Percentiles rank a stretch among this genome's conserved stretches.
Evolutionary conservation across 53 echinoderm and acorn worm genomes (phyloP).

Genomic region (Echinometra lucunter): DNA sequence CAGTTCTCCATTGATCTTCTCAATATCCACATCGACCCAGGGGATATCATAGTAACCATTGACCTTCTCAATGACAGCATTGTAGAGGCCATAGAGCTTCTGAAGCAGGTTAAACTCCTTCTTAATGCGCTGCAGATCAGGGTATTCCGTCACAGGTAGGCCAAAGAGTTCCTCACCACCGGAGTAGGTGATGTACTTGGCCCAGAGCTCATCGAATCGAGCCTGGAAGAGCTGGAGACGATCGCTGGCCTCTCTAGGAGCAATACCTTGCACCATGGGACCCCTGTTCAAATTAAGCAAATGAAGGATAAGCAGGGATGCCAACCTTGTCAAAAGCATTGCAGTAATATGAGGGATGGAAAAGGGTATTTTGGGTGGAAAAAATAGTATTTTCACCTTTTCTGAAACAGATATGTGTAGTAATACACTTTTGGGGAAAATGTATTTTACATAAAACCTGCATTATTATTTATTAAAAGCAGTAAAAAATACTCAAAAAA

Average conservation of each 20-base stretch:
- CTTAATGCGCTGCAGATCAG: slow-evolving; percentile 98
- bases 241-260: slow-evolving; percentile 94
- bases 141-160: slow-evolving; percentile 95
- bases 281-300: slow-evolving; percentile 72
- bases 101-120: slow-evolving; percentile 91
- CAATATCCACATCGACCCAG: slow-evolving; percentile 98
- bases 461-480: too few species aligned
- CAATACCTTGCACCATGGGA: slow-evolving; percentile 96
- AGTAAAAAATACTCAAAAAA: too few species aligned
- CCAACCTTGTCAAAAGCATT: too few species aligned
- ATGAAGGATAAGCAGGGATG: background rate
- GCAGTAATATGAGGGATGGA: too few species aligned
- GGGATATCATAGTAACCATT: slow-evolving; percentile 99
- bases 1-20: slow-evolving; percentile 96
- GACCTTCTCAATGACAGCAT: slow-evolving; percentile 96
- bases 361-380: too few species aligned
- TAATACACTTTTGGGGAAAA: too few species aligned
- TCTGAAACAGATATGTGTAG: too few species aligned
- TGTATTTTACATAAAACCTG: too few species aligned
- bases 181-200: slow-evolving; percentile 97
- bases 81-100: slow-evolving; percentile 96
- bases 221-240: slow-evolving; percentile 97
- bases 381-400: too few species aligned
- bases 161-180: slow-evolving; percentile 98
- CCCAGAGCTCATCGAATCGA: slow-evolving; percentile 94